Evolutionary conservation across 2,113 vertebrate genomes (phyloP).

Genomic region (Rhinogobius similis): DNA sequence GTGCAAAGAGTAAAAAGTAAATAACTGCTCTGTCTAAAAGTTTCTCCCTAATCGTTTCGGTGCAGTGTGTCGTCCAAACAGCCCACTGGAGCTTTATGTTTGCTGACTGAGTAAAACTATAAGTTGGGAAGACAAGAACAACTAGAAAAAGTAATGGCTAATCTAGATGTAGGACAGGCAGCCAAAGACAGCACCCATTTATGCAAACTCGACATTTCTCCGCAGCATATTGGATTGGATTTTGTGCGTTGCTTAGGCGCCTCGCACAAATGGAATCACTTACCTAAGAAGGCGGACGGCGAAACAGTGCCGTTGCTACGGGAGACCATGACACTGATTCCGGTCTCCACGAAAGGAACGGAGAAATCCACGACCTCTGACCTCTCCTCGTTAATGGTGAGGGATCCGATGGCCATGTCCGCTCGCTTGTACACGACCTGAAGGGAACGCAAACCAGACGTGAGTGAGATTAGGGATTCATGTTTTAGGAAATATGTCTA

Average conservation of each 20-base stretch:
- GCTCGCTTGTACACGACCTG: constrained; percentile 89
- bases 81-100: constrained; percentile 47
- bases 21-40: constrained; percentile 46
- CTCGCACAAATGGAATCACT: constrained; percentile 40
- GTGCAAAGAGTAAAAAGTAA: constrained; percentile 21
- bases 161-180: constrained; percentile 58
- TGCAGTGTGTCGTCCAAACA: constrained; percentile 55
- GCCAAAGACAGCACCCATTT: constrained; percentile 45
- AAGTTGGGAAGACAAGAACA: constrained; percentile 56
- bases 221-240: constrained; percentile 32
- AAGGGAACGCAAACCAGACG: constrained; percentile 9
- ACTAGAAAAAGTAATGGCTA: constrained; percentile 45
- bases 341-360: constrained; percentile 90
- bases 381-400: constrained; percentile 91
- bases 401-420: constrained; percentile 92
- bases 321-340: constrained; percentile 93
- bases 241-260: constrained; percentile 22
- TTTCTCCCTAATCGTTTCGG: constrained; percentile 44
- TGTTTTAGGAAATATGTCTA: too few relatives aligned
- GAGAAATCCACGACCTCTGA: constrained; percentile 92
- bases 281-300: constrained; percentile 90
- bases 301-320: constrained; percentile 92
- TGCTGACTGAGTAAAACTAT: constrained; percentile 64
- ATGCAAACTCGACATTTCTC: constrained; percentile 57
- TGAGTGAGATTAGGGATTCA: too few relatives aligned